phyloP scores from a whole-genome alignment of 2,888 invertebrate species.

The Escarpia spicata region DNA sequence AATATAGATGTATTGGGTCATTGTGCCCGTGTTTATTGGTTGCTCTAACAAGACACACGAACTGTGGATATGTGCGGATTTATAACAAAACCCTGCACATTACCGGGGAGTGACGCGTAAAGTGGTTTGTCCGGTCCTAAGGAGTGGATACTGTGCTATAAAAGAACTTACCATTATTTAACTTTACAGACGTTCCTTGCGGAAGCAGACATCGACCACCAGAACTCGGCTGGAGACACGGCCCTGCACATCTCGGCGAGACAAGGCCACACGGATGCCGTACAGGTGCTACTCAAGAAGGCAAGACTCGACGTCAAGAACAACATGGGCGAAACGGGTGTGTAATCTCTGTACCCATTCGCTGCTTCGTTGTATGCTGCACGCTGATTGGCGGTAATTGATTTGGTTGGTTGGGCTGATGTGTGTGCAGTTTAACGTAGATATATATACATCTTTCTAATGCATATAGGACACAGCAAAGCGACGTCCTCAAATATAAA shows the following conservation, averaged over 20 bases:
- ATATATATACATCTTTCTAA: neutral
- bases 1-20: no score
- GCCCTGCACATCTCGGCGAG: conserved; percentile 60
- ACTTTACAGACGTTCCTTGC: conserved; percentile 45
- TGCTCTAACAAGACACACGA: no score
- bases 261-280: conserved; percentile 51
- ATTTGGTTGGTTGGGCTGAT: neutral
- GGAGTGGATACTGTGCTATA: no score
- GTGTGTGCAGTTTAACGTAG: neutral
- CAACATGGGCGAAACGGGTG: conserved; percentile 49
- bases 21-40: no score
- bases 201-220: conserved; percentile 45
- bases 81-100: no score
- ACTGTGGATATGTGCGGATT: no score
- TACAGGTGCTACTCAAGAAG: conserved; percentile 50
- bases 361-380: neutral
- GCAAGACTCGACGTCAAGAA: conserved; percentile 57
- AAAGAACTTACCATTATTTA: no score
- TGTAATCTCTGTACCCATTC: neutral
- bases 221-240: conserved; percentile 57
- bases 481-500: neutral
- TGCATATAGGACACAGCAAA: neutral
- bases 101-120: no score
- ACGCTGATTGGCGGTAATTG: neutral
- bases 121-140: no score